A percentile compares a stretch with the other conserved stretches of the same genome.
These are phyloP conservation scores for Aphidius colemani DNA, from an alignment of 2,888 invertebrate genomes.

Conservation along the genomic window DNA sequence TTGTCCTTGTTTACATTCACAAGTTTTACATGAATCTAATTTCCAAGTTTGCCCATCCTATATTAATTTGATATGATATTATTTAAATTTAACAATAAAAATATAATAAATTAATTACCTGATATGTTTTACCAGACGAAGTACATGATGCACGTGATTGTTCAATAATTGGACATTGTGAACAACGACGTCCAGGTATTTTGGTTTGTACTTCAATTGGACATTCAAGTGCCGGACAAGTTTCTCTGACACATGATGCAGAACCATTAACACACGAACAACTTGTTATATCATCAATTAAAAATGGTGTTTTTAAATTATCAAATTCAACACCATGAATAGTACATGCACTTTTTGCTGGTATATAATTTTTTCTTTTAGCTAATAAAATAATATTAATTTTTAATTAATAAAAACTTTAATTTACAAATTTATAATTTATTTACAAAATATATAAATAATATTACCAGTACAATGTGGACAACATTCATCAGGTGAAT, in stretches of 20 bases:
- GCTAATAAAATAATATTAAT: conserved; percentile 48
- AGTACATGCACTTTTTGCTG: conserved; percentile 68
- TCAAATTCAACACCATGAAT: conserved; percentile 70
- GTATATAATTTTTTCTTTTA: conserved; percentile 59
- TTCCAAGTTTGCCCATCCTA: conserved; percentile 86
- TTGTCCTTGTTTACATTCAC: conserved; percentile 83
- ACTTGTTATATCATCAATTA: conserved; percentile 78
- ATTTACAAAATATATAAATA: no score
- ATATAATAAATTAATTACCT: conserved; percentile 63
- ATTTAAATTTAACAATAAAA: no score
- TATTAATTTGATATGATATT: conserved; percentile 34
- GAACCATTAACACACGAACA: conserved; percentile 84
- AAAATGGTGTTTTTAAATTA: conserved; percentile 68
- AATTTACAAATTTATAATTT: no score
- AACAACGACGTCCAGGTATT: conserved; percentile 74
- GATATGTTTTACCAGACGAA: conserved; percentile 69
- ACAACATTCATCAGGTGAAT: conserved; percentile 83
- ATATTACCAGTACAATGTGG: conserved; percentile 63
- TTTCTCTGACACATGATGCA: conserved; percentile 76
- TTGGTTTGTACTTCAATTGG: conserved; percentile 72
- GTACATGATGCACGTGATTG: conserved; percentile 73
- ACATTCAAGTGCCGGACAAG: conserved; percentile 91
- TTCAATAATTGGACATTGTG: conserved; percentile 74
- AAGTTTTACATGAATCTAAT: conserved; percentile 81
- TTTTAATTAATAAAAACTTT: background rate